A percentile compares a stretch with the other conserved stretches of the same genome.
phyloP scores from a whole-genome alignment of 2,797 vertebrate genomes.

The Sarcoramphus papa region DNA sequence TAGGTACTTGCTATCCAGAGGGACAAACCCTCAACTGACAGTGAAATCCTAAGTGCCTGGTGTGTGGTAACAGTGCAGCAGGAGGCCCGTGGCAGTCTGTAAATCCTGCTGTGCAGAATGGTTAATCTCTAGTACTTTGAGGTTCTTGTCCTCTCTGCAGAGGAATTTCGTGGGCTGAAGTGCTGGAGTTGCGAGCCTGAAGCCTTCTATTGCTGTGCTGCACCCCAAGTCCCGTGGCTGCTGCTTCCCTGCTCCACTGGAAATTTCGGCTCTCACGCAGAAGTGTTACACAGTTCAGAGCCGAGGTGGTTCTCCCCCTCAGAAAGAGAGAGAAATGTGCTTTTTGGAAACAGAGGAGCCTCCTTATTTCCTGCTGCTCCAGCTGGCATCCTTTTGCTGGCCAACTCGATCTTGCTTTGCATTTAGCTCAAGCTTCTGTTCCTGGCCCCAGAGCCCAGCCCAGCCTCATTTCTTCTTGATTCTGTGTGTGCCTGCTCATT shows the following conservation, averaged over 20 bases:
- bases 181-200: not conserved
- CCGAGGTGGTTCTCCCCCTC: not conserved
- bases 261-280: not conserved
- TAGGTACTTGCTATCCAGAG: not conserved
- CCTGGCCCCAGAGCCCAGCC: not conserved
- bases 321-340: not conserved
- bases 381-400: constrained; percentile 40
- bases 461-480: not conserved
- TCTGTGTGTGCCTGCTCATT: not conserved
- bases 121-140: not conserved
- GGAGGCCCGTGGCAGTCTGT: not conserved
- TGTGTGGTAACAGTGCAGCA: not conserved
- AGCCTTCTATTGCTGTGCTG: not conserved
- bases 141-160: not conserved
- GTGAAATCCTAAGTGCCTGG: not conserved
- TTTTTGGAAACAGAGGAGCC: not conserved
- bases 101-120: not conserved
- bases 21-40: not conserved
- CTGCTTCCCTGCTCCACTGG: not conserved
- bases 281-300: not conserved
- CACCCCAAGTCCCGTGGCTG: not conserved
- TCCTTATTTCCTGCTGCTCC: constrained; percentile 54
- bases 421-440: constrained; percentile 31
- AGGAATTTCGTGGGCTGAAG: not conserved
- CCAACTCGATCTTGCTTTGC: not conserved